Conservation (phyloP, 2,888 invertebrate genomes). For the Gortyna flavago region DNA sequence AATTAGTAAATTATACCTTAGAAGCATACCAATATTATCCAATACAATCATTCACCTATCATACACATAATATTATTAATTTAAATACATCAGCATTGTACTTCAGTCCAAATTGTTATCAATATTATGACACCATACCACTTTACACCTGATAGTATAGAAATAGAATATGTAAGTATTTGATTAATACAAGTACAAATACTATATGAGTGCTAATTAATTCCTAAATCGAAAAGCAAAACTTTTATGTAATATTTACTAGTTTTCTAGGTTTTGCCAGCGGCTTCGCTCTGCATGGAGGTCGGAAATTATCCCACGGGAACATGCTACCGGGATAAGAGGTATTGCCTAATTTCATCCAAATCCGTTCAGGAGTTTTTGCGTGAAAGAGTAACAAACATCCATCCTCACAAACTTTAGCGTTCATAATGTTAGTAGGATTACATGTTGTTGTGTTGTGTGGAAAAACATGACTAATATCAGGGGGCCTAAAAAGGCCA, state of each 20-base stretch:
- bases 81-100: conserved; percentile 18
- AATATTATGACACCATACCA: conserved; percentile 26
- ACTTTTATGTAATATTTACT: background rate
- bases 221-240: background rate
- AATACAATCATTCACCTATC: conserved; percentile 16
- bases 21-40: conserved; percentile 2
- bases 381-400: background rate
- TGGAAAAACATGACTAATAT: too few species aligned
- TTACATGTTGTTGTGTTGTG: too few species aligned
- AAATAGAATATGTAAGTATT: conserved; percentile 8
- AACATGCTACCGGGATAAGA: too few species aligned
- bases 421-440: background rate
- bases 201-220: background rate
- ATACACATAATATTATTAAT: conserved; percentile 29
- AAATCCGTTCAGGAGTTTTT: background rate
- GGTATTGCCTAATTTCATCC: background rate
- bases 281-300: too few species aligned
- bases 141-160: background rate
- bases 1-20: conserved; percentile 16
- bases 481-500: too few species aligned
- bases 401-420: background rate
- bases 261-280: background rate
- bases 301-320: too few species aligned
- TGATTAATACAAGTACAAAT: background rate
- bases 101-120: conserved; percentile 11